Percentiles rank a stretch among this genome's conserved stretches.
These are phyloP conservation scores for Zaprionus obscuricornis DNA, from an alignment of 2,888 invertebrate genomes.

Conservation along the genomic window DNA sequence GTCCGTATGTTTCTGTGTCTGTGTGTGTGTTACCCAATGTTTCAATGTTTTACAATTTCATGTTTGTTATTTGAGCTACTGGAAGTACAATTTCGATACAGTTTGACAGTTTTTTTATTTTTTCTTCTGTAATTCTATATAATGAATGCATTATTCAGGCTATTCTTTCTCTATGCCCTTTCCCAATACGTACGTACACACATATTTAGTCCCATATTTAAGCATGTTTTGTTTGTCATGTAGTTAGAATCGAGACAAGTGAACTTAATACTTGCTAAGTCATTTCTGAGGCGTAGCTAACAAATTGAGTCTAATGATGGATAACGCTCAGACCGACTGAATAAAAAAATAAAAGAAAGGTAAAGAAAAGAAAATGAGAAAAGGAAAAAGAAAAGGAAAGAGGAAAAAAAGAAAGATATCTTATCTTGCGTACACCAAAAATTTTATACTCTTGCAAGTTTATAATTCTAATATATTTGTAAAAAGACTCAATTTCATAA, in stretches of 20 bases:
- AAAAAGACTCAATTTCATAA: not conserved
- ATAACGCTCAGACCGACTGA: constrained; percentile 46
- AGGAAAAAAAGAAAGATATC: too few relatives aligned
- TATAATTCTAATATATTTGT: too few relatives aligned
- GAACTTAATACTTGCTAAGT: constrained; percentile 47
- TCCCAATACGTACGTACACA: not conserved
- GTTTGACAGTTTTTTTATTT: constrained; percentile 62
- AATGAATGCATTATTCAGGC: constrained; percentile 70
- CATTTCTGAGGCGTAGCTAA: constrained; percentile 68
- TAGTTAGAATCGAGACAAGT: constrained; percentile 51
- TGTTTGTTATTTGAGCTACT: constrained; percentile 49
- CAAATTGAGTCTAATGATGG: constrained; percentile 75
- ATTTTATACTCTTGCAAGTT: too few relatives aligned
- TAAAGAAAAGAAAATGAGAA: constrained; percentile 53
- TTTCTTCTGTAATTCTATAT: constrained; percentile 69
- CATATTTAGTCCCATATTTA: not conserved
- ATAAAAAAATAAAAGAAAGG: constrained; percentile 1
- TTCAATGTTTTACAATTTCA: constrained; percentile 7
- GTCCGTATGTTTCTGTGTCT: too few relatives aligned
- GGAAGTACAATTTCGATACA: constrained; percentile 25
- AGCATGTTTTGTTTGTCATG: constrained; percentile 50
- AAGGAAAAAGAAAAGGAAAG: too few relatives aligned
- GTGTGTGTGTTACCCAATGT: too few relatives aligned
- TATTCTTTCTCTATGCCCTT: not conserved
- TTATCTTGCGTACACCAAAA: too few relatives aligned